Conservation (phyloP, 2,888 invertebrate genomes). For the Graphium colonna region DNA sequence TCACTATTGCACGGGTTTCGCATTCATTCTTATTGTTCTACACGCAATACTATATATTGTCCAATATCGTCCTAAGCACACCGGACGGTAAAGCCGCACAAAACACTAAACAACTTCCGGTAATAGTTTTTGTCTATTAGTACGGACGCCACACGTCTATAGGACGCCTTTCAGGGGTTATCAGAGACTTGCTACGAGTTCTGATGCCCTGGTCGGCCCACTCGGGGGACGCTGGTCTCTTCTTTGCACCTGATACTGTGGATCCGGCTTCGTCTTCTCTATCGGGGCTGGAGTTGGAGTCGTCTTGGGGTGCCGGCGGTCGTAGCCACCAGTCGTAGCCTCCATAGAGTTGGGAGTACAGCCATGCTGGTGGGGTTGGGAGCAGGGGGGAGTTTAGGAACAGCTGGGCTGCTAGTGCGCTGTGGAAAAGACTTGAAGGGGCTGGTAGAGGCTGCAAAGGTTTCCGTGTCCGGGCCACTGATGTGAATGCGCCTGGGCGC, state of each 20-base stretch:
- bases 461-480: constrained; percentile 67
- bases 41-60: constrained; percentile 27
- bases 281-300: constrained; percentile 65
- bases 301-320: constrained; percentile 65
- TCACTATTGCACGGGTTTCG: constrained; percentile 55
- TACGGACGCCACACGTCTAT: constrained; percentile 91
- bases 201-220: constrained; percentile 68
- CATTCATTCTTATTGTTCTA: constrained; percentile 37
- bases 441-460: constrained; percentile 69
- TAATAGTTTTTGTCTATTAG: constrained; percentile 49
- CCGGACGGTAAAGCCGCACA: constrained; percentile 54
- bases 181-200: constrained; percentile 66
- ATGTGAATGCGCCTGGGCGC: constrained; percentile 77
- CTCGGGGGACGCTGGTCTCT: constrained; percentile 77
- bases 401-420: constrained; percentile 82
- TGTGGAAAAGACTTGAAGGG: constrained; percentile 72
- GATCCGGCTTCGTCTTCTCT: constrained; percentile 64
- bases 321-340: constrained; percentile 85
- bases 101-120: constrained; percentile 32
- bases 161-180: constrained; percentile 71
- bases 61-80: constrained; percentile 35
- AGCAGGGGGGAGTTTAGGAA: constrained; percentile 87
- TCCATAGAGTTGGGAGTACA: constrained; percentile 88
- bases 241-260: constrained; percentile 64
- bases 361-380: constrained; percentile 88